phyloP scores from a whole-genome alignment of 1,140 invertebrate genomes.

The Acromyrmex echinatior region DNA sequence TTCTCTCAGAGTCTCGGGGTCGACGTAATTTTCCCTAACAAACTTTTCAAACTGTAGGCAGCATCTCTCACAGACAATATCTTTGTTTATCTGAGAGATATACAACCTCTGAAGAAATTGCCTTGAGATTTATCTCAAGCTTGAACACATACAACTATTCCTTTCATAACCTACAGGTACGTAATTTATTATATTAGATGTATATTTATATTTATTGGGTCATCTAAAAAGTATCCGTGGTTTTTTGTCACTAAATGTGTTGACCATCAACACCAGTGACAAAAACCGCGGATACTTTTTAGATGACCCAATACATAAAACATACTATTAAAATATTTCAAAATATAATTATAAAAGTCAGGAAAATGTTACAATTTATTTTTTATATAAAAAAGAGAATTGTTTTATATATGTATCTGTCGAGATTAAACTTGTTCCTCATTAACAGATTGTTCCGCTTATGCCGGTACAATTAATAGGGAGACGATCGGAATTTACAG shows the following conservation, averaged over 20 bases:
- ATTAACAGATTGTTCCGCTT: constrained; percentile 2
- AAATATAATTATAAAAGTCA: neutral
- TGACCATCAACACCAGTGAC: too few relatives aligned
- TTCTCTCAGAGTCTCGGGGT: neutral
- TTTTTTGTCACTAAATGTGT: too few relatives aligned
- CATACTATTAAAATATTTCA: neutral
- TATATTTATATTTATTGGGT: neutral
- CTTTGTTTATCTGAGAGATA: neutral
- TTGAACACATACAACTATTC: neutral
- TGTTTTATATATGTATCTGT: neutral
- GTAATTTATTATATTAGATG: neutral
- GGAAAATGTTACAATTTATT: neutral
- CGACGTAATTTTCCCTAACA: constrained; percentile 18
- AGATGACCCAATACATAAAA: neutral
- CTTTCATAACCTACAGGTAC: neutral
- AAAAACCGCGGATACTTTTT: too few relatives aligned
- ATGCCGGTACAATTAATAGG: constrained; percentile 4
- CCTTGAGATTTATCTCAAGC: neutral
- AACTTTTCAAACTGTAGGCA: neutral
- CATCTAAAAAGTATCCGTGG: too few relatives aligned
- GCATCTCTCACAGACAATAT: neutral
- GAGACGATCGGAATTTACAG: constrained; percentile 54
- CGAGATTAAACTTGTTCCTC: neutral
- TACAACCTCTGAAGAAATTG: neutral
- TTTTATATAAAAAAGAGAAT: neutral